Conservation (phyloP, 1,140 invertebrate genomes). For the Sminthurinus signatus region DNA sequence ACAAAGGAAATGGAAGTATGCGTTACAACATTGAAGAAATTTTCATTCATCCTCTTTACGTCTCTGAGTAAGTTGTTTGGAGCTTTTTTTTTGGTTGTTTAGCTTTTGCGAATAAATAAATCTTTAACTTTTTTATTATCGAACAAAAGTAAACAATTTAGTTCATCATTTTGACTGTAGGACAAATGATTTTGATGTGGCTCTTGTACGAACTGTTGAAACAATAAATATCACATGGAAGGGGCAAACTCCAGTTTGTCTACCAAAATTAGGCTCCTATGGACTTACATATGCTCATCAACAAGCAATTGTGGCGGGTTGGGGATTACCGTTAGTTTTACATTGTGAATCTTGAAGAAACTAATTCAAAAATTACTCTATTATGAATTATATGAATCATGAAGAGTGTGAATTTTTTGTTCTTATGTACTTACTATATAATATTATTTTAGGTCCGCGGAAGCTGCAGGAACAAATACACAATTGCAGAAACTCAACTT, state of each 20-base stretch:
- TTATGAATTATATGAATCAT: too few relatives aligned
- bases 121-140: too few relatives aligned
- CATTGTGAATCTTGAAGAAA: too few relatives aligned
- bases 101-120: neutral
- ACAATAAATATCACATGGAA: neutral
- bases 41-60: conserved; percentile 37
- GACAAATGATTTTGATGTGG: conserved; percentile 39
- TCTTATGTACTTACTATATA: neutral
- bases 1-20: conserved; percentile 22
- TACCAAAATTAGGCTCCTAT: conserved; percentile 24
- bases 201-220: conserved; percentile 13
- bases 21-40: conserved; percentile 28
- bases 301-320: conserved; percentile 28
- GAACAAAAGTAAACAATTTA: too few relatives aligned
- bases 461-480: conserved; percentile 7
- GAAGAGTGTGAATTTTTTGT: too few relatives aligned
- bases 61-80: conserved; percentile 31
- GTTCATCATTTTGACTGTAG: conserved; percentile 1
- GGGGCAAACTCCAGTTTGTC: conserved; percentile 23
- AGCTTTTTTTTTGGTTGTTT: neutral
- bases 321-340: too few relatives aligned
- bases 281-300: conserved; percentile 19
- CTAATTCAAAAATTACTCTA: conserved; percentile 9
- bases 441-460: neutral
- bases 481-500: conserved; percentile 31